Evolutionary conservation across 2,113 vertebrate species (phyloP).

Genomic region (Kobus ellipsiprymnus): DNA sequence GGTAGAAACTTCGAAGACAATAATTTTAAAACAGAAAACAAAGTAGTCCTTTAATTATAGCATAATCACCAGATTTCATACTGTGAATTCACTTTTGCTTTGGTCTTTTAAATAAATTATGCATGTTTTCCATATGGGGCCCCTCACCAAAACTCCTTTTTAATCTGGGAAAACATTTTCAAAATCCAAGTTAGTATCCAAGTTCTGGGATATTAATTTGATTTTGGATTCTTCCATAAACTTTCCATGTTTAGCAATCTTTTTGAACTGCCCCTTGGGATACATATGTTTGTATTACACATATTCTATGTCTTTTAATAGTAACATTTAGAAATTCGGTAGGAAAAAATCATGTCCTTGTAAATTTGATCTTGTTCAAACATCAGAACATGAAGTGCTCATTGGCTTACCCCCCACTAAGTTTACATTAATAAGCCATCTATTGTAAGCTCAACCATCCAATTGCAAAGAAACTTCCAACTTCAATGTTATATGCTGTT

Average conservation of each 20-base stretch:
- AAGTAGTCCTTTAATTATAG: slow-evolving; percentile 68
- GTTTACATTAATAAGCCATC: slow-evolving; percentile 70
- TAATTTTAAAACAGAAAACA: slow-evolving; percentile 73
- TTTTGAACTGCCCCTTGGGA: slow-evolving; percentile 73
- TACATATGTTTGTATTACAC: slow-evolving; percentile 72
- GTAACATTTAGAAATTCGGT: slow-evolving; percentile 69
- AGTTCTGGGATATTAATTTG: slow-evolving; percentile 73
- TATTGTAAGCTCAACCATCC: slow-evolving; percentile 35
- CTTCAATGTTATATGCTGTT: slow-evolving; percentile 42
- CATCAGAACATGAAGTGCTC: slow-evolving; percentile 59
- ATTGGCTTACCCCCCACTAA: slow-evolving; percentile 64
- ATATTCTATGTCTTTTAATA: slow-evolving; percentile 74
- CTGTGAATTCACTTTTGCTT: slow-evolving; percentile 71
- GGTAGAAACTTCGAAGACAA: slow-evolving; percentile 66
- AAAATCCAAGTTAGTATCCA: slow-evolving; percentile 70
- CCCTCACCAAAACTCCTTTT: slow-evolving; percentile 68
- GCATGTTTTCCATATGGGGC: slow-evolving; percentile 69
- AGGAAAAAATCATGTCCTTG: slow-evolving; percentile 65
- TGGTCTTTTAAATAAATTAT: slow-evolving; percentile 72
- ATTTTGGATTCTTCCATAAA: slow-evolving; percentile 72
- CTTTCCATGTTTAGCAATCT: slow-evolving; percentile 72
- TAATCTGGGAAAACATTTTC: slow-evolving; percentile 70
- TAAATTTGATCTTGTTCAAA: slow-evolving; percentile 72
- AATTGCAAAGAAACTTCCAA: slow-evolving; percentile 49
- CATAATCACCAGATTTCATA: slow-evolving; percentile 67